These are phyloP conservation scores for Spilosoma lubricipeda DNA, from an alignment of 2,888 invertebrate genomes.

Conservation along the genomic window DNA sequence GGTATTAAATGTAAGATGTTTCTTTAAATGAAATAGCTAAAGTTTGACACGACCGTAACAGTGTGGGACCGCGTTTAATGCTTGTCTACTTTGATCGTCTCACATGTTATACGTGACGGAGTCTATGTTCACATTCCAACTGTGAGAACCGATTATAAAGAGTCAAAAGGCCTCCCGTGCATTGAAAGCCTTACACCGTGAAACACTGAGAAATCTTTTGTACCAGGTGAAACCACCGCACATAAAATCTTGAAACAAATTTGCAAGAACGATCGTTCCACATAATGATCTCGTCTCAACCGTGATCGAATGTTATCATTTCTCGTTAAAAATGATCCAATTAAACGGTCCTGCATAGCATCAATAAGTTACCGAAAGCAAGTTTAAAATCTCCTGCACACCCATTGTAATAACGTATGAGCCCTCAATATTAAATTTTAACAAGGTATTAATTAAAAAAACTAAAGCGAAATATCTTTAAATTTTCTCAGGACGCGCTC, in stretches of 20 bases:
- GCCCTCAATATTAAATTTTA: constrained; percentile 86
- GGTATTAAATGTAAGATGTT: constrained; percentile 21
- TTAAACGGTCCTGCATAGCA: constrained; percentile 74
- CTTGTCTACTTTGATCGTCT: constrained; percentile 62
- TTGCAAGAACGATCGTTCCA: constrained; percentile 61
- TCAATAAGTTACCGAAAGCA: constrained; percentile 83
- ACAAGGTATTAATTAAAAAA: constrained; percentile 87
- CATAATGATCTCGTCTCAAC: constrained; percentile 69
- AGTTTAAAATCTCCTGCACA: constrained; percentile 83
- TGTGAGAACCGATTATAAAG: constrained; percentile 51
- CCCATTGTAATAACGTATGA: constrained; percentile 86
- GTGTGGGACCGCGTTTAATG: constrained; percentile 59
- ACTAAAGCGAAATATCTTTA: constrained; percentile 85
- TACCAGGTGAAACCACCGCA: constrained; percentile 24
- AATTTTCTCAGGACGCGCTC: constrained; percentile 84
- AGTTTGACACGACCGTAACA: constrained; percentile 45
- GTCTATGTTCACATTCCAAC: constrained; percentile 57
- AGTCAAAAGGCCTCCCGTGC: constrained; percentile 43
- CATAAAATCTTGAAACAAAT: constrained; percentile 52
- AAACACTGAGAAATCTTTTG: constrained; percentile 28
- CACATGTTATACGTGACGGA: constrained; percentile 53
- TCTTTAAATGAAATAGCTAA: constrained; percentile 41
- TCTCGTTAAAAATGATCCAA: constrained; percentile 85
- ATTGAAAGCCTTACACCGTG: constrained; percentile 27
- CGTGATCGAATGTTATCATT: constrained; percentile 77